Evolutionary conservation across 1,140 invertebrate species (phyloP).

Genomic region (Agrilus planipennis): DNA sequence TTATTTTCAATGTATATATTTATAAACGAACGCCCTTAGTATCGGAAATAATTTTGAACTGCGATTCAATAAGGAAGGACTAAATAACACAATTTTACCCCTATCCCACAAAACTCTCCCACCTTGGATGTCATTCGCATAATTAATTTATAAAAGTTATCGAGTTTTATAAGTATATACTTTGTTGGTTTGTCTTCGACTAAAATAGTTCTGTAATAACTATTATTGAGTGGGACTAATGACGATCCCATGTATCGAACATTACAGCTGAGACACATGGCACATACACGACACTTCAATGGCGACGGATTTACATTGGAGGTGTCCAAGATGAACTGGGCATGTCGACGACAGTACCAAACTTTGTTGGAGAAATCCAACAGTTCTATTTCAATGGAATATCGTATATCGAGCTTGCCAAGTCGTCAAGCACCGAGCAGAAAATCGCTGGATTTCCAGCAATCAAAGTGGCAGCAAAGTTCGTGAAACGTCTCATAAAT

Average conservation of each 20-base stretch:
- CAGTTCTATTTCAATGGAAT: constrained; percentile 86
- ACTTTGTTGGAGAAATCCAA: constrained; percentile 84
- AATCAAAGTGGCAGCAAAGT: constrained; percentile 74
- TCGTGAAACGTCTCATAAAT: constrained; percentile 63
- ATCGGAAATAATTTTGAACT: too few species aligned
- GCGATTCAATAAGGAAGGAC: too few species aligned
- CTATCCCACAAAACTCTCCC: too few species aligned
- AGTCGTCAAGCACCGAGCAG: constrained; percentile 28
- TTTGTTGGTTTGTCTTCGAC: too few species aligned
- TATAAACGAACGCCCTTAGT: too few species aligned
- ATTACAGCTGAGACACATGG: constrained; percentile 61
- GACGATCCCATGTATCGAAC: background rate
- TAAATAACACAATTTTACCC: too few species aligned
- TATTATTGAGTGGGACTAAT: background rate
- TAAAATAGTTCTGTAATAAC: background rate
- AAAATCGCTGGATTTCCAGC: constrained; percentile 44
- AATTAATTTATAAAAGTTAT: too few species aligned
- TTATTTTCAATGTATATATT: too few species aligned
- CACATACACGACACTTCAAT: constrained; percentile 63
- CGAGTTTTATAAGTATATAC: too few species aligned
- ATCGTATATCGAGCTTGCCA: constrained; percentile 66
- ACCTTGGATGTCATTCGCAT: too few species aligned
- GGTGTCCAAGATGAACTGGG: constrained; percentile 67
- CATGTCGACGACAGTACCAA: constrained; percentile 58
- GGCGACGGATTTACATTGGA: constrained; percentile 64